phyloP scores from a whole-genome alignment of 1,140 invertebrate genomes.

The Planococcus citri region DNA sequence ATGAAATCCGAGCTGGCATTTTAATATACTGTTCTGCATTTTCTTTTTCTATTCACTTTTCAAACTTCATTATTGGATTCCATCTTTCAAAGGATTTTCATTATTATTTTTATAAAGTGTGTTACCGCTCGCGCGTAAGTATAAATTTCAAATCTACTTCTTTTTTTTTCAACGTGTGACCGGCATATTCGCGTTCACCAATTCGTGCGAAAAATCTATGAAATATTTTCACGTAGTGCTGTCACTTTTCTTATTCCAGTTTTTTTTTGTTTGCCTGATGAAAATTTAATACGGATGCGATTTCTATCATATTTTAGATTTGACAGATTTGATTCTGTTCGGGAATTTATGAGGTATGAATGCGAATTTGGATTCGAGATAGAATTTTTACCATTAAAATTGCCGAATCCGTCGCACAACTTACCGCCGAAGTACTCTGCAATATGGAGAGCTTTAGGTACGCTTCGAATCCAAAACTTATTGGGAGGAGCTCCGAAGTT shows the following conservation, averaged over 20 bases:
- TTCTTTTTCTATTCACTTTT: constrained; percentile 15
- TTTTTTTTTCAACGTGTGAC: not conserved
- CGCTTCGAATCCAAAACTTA: too few relatives aligned
- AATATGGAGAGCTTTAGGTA: too few relatives aligned
- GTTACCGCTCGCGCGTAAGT: not conserved
- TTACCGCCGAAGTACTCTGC: too few relatives aligned
- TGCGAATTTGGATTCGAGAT: too few relatives aligned
- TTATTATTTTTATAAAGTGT: constrained; percentile 20
- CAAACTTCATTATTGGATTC: constrained; percentile 17
- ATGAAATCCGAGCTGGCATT: constrained; percentile 17
- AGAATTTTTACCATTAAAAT: too few relatives aligned
- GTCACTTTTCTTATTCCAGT: not conserved
- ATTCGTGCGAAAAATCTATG: not conserved
- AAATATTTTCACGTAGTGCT: not conserved
- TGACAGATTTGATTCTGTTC: not conserved
- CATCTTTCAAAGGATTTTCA: constrained; percentile 19
- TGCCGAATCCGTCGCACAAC: too few relatives aligned
- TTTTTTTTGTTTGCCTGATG: not conserved
- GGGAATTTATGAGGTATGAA: too few relatives aligned
- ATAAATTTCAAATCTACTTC: not conserved
- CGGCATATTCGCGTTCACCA: not conserved
- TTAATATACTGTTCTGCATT: constrained; percentile 20
- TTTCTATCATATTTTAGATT: not conserved
- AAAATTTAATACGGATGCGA: not conserved
- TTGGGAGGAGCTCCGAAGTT: too few relatives aligned